Conservation (phyloP, 2,888 invertebrate species). For the Gerris lacustris region DNA sequence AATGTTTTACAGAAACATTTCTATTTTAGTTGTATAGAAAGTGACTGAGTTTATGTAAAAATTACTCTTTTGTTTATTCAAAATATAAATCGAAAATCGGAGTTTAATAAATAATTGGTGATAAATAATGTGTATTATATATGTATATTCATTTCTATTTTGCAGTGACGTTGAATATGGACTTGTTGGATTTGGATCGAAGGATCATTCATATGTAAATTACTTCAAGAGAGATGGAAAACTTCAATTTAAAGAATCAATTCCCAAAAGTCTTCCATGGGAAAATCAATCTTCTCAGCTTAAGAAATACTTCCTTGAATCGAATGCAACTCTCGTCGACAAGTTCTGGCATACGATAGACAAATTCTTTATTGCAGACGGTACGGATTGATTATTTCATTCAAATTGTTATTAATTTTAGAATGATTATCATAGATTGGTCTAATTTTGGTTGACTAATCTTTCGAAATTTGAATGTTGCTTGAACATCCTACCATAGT, state of each 20-base stretch:
- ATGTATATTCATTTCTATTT: neutral
- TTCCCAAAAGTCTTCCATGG: neutral
- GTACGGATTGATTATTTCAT: neutral
- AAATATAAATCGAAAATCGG: too few relatives aligned
- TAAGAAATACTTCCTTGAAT: too few relatives aligned
- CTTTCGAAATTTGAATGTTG: too few relatives aligned
- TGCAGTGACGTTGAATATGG: neutral
- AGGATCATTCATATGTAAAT: neutral
- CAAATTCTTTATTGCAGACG: neutral
- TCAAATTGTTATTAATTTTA: neutral
- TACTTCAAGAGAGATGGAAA: neutral
- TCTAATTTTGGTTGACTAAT: too few relatives aligned
- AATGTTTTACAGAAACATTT: too few relatives aligned
- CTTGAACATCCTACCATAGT: too few relatives aligned
- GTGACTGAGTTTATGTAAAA: too few relatives aligned
- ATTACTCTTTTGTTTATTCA: too few relatives aligned
- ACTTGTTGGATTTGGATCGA: constrained; percentile 4
- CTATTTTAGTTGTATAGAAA: too few relatives aligned
- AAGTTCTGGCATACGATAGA: neutral
- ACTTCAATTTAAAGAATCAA: neutral
- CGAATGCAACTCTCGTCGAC: neutral
- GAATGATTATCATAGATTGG: too few relatives aligned
- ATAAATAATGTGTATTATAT: too few relatives aligned
- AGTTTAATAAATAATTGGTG: too few relatives aligned
- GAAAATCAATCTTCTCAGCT: neutral